Evolutionary conservation across 2,113 vertebrate species (phyloP).

Genomic region (Pycnonotus jocosus): DNA sequence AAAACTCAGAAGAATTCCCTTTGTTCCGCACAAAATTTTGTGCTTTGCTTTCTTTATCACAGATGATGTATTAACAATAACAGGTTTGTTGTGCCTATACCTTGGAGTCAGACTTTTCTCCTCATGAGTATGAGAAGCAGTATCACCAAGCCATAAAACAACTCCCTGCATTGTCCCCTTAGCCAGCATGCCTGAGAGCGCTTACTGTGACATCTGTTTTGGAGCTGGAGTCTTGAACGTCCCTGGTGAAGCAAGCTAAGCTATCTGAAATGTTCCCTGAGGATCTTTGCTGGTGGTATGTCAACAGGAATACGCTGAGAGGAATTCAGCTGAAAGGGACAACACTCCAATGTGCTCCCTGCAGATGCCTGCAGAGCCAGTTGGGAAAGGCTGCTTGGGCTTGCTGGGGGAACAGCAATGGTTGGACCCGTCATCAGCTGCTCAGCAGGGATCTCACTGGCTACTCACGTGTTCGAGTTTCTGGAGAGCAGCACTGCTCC

Average conservation of each 20-base stretch:
- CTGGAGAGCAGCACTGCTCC: background rate
- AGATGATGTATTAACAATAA: background rate
- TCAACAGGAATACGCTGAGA: slow-evolving; percentile 33
- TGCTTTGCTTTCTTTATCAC: background rate
- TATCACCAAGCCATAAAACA: background rate
- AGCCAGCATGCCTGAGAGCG: background rate
- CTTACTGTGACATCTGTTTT: slow-evolving; percentile 33
- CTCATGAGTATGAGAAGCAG: background rate
- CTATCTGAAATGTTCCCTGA: slow-evolving; percentile 27
- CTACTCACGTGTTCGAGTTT: background rate
- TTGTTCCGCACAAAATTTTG: background rate
- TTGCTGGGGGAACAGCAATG: background rate
- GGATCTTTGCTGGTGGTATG: slow-evolving; percentile 55
- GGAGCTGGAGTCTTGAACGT: background rate
- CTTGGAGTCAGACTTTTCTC: background rate
- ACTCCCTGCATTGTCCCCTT: slow-evolving; percentile 4
- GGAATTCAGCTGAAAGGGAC: slow-evolving; percentile 15
- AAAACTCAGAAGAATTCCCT: background rate
- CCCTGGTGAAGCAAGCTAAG: slow-evolving; percentile 51
- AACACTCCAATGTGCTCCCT: background rate
- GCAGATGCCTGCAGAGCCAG: background rate
- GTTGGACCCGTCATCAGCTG: background rate
- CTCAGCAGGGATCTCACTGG: background rate
- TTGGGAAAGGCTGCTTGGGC: background rate
- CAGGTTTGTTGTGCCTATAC: background rate